Evolutionary conservation across 1,140 invertebrate genomes (phyloP), one percentile per base, ranked within the genome.

Genomic region (Drusus annulatus): DNA sequence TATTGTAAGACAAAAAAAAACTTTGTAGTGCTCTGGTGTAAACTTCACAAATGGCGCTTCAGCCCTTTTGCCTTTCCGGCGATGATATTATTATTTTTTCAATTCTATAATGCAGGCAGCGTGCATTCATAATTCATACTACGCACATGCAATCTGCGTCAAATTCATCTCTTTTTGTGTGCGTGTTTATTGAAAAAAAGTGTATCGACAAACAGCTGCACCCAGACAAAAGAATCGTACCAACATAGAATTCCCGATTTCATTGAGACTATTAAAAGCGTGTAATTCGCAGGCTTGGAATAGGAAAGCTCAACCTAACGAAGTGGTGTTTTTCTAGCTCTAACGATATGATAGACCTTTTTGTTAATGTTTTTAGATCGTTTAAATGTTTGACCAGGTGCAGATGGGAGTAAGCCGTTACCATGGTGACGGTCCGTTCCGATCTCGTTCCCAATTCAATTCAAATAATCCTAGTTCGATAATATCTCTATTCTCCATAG

Each of bases 111-210:
- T 23, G 65, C 31, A 23, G 10, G 31, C 65, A 36, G 65, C 31
- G 6, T 51, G 62, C 31, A 69, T 69, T 69, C 65, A 19, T 69
- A 45, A 45, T 13, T 45, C 36, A 45, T 45, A 13, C 36, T 45
- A 13, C 36, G 0, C 13, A 45, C 2, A 50, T 23, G 65, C 65
- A 69, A 69, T 69, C 6, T 51, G 65, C 21, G 36, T 69, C 51
- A 51, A 69, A 69, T 69, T 36, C 65, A 45, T 69, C 65, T 50
- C 36, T 69, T 69, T 69, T 69, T 69, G 65, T 69, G 5, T 69
- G 65, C 17, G 31, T 69, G 65, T 69, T 17, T 69, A 50, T 50
- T 50, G n/a, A 19, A 50, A 69, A 69, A 69, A 69, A 69, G 45
- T 50, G 5, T 23, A 50, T 69, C 23, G 65, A 16, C 65, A 69